Evolutionary conservation across 2,797 vertebrate species (phyloP).

Genomic region (Cheirogaleus major): DNA sequence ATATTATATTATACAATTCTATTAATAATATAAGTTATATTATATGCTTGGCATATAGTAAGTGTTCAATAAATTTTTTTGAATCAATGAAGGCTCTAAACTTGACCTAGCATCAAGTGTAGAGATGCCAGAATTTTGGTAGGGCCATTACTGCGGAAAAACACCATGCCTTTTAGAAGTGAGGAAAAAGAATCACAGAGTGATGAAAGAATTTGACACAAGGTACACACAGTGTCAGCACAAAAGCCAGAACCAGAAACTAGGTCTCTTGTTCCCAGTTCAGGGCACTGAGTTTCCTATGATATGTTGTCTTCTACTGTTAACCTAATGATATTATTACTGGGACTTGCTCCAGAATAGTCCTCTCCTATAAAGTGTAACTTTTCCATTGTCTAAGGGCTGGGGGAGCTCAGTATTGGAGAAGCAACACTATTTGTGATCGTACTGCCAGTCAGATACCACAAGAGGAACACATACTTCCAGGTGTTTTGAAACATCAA

Average conservation of each 20-base stretch:
- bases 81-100: neutral
- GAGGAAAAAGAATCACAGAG: neutral
- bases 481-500: conserved; percentile 28
- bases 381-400: conserved; percentile 15
- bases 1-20: no score
- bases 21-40: no score
- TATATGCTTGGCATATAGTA: neutral
- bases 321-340: neutral
- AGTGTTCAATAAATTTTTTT: conserved; percentile 34
- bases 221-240: neutral
- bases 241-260: conserved; percentile 3
- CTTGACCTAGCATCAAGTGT: neutral
- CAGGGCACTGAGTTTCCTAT: neutral
- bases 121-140: neutral
- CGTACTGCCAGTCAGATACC: neutral
- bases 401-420: neutral
- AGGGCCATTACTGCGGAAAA: neutral
- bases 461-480: neutral
- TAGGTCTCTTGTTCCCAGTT: neutral
- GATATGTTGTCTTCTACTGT: neutral
- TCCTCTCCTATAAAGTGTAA: neutral
- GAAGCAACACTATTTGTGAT: neutral
- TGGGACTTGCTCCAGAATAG: neutral
- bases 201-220: neutral
- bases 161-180: neutral